These are phyloP conservation scores for Lichenostomus cassidix DNA, from an alignment of 2,113 vertebrate species.

Conservation along the genomic window DNA sequence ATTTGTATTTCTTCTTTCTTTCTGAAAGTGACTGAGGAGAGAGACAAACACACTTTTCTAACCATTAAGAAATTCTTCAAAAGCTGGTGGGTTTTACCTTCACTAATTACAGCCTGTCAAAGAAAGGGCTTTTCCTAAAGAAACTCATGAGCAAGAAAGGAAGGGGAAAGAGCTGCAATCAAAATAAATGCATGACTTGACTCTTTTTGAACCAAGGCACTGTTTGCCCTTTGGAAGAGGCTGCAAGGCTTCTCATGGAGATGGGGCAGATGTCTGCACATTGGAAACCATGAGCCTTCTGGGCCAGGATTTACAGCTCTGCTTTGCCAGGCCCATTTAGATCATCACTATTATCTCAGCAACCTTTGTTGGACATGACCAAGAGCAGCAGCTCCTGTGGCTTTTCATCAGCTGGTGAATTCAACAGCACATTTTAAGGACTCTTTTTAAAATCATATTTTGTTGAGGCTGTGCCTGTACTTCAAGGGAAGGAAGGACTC, in stretches of 20 bases:
- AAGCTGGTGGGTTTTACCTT: background rate
- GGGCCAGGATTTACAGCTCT: background rate
- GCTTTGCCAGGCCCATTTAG: background rate
- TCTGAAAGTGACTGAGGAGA: background rate
- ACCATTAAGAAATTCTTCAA: background rate
- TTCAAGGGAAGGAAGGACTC: background rate
- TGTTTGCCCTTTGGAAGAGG: background rate
- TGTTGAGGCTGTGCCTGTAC: background rate
- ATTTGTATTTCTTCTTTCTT: background rate
- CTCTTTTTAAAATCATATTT: fast-evolving
- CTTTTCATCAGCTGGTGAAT: background rate
- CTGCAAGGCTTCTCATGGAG: background rate
- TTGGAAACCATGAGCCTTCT: background rate
- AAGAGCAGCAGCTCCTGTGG: background rate
- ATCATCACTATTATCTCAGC: background rate
- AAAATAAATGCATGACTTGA: background rate
- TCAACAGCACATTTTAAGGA: background rate
- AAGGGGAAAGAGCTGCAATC: background rate
- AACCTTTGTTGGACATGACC: background rate
- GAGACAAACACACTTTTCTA: background rate
- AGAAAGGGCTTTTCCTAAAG: background rate
- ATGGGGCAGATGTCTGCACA: background rate
- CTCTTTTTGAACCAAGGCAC: too few species aligned
- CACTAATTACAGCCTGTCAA: background rate
- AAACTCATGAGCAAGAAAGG: background rate